Evolutionary conservation across 2,797 vertebrate species (phyloP).

Genomic region (Nyctalus aviator): DNA sequence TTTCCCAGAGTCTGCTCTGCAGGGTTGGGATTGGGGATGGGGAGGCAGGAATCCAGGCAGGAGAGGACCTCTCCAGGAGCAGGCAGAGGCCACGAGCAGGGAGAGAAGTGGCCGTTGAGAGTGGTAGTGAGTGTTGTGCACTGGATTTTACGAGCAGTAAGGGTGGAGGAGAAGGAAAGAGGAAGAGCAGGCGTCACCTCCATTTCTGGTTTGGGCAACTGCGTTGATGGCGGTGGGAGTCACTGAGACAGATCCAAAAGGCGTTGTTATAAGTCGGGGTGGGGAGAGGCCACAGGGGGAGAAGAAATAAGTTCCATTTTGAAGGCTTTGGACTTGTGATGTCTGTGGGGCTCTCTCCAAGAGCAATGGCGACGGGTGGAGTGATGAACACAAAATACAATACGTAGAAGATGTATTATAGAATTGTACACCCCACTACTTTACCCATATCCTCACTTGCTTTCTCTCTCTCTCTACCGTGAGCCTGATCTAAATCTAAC

Average conservation of each 20-base stretch:
- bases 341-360: background rate
- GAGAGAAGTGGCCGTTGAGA: background rate
- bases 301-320: background rate
- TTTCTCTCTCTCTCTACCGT: background rate
- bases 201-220: background rate
- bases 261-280: background rate
- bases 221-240: background rate
- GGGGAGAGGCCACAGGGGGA: background rate
- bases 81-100: background rate
- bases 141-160: background rate
- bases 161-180: background rate
- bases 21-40: no score
- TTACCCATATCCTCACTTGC: background rate
- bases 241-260: background rate
- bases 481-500: conserved; percentile 44
- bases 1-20: background rate
- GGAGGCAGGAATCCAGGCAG: background rate
- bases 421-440: background rate
- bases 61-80: background rate
- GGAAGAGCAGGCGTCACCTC: background rate
- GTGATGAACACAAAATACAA: no score
- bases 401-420: no score
- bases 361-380: background rate
- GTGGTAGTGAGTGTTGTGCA: background rate
- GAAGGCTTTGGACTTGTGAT: background rate